A percentile compares a stretch with the other conserved stretches of the same genome.
These are phyloP conservation scores for Philonicus albiceps DNA, from an alignment of 2,888 invertebrate species.

Conservation along the genomic window DNA sequence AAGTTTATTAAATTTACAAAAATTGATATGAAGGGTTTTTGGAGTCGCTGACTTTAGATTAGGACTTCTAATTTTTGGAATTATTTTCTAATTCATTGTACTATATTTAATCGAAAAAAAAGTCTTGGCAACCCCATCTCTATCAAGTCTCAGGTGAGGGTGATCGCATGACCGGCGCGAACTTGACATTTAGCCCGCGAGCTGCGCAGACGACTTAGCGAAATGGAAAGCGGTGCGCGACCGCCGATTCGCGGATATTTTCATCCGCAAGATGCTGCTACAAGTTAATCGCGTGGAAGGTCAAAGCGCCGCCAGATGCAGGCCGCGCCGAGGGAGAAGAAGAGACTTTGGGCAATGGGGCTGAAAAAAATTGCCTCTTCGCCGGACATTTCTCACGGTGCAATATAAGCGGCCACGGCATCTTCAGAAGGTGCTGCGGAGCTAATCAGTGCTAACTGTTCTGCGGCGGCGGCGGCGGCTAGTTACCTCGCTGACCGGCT, in stretches of 20 bases:
- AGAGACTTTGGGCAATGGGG: not conserved
- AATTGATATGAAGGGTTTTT: no score
- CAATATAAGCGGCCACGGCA: not conserved
- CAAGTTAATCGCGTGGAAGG: not conserved
- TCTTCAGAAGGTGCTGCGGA: conserved; percentile 20
- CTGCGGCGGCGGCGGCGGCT: not conserved
- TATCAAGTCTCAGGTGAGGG: not conserved
- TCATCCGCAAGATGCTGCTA: not conserved
- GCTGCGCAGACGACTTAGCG: conserved; percentile 11
- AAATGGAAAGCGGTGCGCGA: not conserved
- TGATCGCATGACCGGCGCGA: not conserved
- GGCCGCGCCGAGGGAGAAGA: not conserved
- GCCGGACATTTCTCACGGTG: conserved; percentile 15
- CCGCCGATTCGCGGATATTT: not conserved
- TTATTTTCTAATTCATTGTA: no score
- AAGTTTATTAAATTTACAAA: no score
- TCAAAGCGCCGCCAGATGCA: not conserved
- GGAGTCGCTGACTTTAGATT: no score
- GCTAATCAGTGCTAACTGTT: conserved; percentile 33
- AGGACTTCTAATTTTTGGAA: no score
- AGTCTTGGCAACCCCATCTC: not conserved
- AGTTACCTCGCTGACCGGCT: not conserved
- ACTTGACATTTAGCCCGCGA: conserved; percentile 5
- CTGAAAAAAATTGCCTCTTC: not conserved
- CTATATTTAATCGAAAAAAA: not conserved